Conservation (phyloP, 2,888 invertebrate genomes). For the Sphaerophoria taeniata region DNA sequence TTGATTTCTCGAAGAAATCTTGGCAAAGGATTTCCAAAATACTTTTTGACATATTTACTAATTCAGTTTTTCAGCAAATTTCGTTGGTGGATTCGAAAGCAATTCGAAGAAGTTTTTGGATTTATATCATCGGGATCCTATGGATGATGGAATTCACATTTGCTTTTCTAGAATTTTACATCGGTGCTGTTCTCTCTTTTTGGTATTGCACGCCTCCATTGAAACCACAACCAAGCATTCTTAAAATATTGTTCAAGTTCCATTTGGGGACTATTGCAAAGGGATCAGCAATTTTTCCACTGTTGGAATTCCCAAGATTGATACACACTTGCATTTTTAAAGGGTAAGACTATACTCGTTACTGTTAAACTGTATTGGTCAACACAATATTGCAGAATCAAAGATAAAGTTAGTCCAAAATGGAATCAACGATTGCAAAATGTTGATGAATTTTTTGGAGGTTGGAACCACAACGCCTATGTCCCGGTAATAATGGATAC, state of each 20-base stretch:
- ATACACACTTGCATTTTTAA: constrained; percentile 84
- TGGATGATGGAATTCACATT: constrained; percentile 98
- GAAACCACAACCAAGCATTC: constrained; percentile 85
- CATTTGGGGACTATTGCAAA: constrained; percentile 97
- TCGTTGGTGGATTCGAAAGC: constrained; percentile 90
- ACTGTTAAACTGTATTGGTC: neutral
- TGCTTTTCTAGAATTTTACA: constrained; percentile 96
- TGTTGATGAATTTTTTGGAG: constrained; percentile 84
- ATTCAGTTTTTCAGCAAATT: constrained; percentile 85
- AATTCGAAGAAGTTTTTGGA: constrained; percentile 97
- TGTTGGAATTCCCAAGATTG: constrained; percentile 95
- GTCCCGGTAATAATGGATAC: constrained; percentile 96
- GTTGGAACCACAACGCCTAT: constrained; percentile 96
- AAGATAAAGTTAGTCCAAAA: neutral
- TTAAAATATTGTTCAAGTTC: constrained; percentile 90
- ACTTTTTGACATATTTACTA: neutral
- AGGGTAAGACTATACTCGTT: neutral
- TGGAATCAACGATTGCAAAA: neutral
- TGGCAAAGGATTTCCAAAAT: no score
- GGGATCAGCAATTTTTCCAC: constrained; percentile 95
- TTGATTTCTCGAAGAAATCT: neutral
- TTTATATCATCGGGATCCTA: constrained; percentile 93
- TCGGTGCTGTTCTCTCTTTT: constrained; percentile 95
- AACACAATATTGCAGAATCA: neutral
- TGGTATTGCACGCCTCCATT: constrained; percentile 94